These are phyloP conservation scores for Cheumatopsyche charites DNA, from an alignment of 1,140 invertebrate genomes.

Conservation along the genomic window DNA sequence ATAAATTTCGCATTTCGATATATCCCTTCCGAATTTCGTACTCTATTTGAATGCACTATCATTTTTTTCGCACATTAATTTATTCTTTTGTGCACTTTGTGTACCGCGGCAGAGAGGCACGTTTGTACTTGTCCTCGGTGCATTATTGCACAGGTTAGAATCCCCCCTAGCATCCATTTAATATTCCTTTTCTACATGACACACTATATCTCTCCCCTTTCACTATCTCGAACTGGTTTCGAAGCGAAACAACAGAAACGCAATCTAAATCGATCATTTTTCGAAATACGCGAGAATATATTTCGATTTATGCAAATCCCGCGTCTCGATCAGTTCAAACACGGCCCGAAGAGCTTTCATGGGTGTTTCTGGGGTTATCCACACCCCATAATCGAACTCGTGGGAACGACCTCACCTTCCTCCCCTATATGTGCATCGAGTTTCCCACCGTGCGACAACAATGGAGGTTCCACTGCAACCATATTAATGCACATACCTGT, in stretches of 20 bases:
- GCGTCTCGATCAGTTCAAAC: neutral
- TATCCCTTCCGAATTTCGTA: neutral
- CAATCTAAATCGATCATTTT: neutral
- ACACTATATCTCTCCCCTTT: neutral
- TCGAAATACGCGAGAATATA: neutral
- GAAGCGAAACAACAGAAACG: neutral
- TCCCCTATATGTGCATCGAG: neutral
- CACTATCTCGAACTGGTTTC: neutral
- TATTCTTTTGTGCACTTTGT: constrained; percentile 21
- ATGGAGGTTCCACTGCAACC: constrained; percentile 28
- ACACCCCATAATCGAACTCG: constrained; percentile 22
- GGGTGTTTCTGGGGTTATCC: no score
- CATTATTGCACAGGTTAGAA: constrained; percentile 26
- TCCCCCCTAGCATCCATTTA: neutral
- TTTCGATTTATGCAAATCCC: constrained; percentile 6
- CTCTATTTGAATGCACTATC: constrained; percentile 8
- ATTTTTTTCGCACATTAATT: constrained; percentile 11
- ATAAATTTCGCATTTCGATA: neutral
- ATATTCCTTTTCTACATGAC: neutral
- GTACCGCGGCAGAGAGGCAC: neutral
- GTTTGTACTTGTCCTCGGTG: constrained; percentile 17
- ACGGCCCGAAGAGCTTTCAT: neutral
- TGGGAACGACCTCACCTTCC: constrained; percentile 30
- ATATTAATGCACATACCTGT: constrained; percentile 35
- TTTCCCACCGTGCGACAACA: constrained; percentile 34